These are phyloP conservation scores for Falco peregrinus DNA, from an alignment of 2,797 vertebrate species.

Conservation along the genomic window DNA sequence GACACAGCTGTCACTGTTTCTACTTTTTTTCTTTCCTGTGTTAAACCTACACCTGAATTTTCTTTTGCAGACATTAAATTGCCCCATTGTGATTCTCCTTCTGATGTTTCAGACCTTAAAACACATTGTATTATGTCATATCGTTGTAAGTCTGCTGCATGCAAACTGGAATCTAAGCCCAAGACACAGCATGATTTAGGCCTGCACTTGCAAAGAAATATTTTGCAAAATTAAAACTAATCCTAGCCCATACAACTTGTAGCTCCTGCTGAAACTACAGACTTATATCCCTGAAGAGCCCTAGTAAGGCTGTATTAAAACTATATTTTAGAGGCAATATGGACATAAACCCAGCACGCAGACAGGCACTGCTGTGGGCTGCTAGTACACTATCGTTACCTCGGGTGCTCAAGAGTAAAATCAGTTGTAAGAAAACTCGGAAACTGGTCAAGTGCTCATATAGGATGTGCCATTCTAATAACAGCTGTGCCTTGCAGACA, in stretches of 20 bases:
- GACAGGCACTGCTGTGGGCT: not conserved
- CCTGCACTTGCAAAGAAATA: not conserved
- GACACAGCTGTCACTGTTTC: not conserved
- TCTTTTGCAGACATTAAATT: not conserved
- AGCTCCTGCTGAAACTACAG: not conserved
- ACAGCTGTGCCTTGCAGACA: not conserved
- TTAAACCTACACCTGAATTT: not conserved
- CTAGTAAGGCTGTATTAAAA: not conserved
- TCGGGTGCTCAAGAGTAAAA: not conserved
- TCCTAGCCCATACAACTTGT: not conserved
- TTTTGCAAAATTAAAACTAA: slow-evolving; percentile 6
- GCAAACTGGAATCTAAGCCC: not conserved
- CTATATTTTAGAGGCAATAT: not conserved
- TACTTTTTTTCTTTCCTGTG: not conserved
- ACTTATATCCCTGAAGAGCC: not conserved
- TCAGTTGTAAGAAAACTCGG: not conserved
- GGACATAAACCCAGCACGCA: not conserved
- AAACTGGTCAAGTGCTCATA: not conserved
- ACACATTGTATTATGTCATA: not conserved
- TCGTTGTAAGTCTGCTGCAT: not conserved
- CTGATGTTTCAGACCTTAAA: not conserved
- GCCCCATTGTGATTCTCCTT: not conserved
- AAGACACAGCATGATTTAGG: not conserved
- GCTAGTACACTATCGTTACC: not conserved
- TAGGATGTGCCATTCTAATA: not conserved